These are phyloP conservation scores for Protonibea diacanthus DNA, from an alignment of 2,797 vertebrate species.

Conservation along the genomic window DNA sequence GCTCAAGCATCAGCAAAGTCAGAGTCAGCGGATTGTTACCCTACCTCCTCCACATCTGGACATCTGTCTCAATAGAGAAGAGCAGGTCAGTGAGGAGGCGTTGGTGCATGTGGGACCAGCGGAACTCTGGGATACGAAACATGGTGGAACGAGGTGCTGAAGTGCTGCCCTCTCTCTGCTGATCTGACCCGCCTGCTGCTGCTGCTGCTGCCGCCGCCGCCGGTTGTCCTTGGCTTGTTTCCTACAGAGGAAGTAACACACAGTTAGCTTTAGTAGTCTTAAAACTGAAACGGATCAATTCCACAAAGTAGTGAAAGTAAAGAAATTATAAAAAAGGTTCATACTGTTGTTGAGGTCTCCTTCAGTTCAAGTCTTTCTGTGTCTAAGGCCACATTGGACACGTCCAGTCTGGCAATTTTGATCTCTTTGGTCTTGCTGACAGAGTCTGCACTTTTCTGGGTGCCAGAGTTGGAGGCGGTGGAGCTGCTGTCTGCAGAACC, in stretches of 20 bases:
- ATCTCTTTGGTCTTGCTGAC: conserved; percentile 86
- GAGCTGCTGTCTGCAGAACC: conserved; percentile 16
- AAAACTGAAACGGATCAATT: neutral
- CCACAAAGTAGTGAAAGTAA: neutral
- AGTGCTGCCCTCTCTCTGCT: conserved; percentile 83
- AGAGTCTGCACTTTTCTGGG: conserved; percentile 56
- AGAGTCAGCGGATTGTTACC: neutral
- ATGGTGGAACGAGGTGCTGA: conserved; percentile 87
- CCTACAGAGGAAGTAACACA: conserved; percentile 63
- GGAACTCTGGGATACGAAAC: conserved; percentile 98
- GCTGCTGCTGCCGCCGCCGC: conserved; percentile 58
- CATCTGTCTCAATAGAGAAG: conserved; percentile 97
- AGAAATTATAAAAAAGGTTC: conserved; percentile 23
- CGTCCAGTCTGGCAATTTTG: conserved; percentile 94
- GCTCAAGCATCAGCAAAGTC: conserved; percentile 12
- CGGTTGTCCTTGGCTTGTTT: conserved; percentile 80
- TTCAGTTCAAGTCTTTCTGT: conserved; percentile 94
- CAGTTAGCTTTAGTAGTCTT: neutral
- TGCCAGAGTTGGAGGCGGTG: conserved; percentile 41
- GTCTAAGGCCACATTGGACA: conserved; percentile 96
- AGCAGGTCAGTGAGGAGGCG: conserved; percentile 96
- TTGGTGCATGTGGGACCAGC: conserved; percentile 97
- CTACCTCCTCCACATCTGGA: conserved; percentile 99
- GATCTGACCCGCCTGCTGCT: conserved; percentile 72
- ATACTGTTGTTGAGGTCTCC: conserved; percentile 85